Evolutionary conservation across 2,888 invertebrate genomes (phyloP).

Genomic region (Zhuqinia jingwanae): DNA sequence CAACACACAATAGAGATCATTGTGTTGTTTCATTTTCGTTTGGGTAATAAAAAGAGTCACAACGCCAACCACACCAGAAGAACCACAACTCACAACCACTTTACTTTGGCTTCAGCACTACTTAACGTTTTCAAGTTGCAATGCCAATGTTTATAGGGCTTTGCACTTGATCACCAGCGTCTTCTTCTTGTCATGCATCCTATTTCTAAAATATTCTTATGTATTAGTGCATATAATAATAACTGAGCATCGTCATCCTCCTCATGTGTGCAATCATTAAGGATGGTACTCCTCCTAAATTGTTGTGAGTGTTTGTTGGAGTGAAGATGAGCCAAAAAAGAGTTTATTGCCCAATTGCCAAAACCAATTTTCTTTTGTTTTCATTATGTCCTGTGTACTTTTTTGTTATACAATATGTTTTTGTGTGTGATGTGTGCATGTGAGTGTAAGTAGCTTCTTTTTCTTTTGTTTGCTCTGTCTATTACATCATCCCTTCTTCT

Average conservation of each 20-base stretch:
- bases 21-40: constrained; percentile 11
- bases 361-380: constrained; percentile 53
- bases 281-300: background rate
- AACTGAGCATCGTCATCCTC: background rate
- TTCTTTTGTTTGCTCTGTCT: constrained; percentile 19
- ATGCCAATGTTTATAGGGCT: constrained; percentile 37
- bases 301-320: background rate
- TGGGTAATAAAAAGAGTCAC: background rate
- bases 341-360: constrained; percentile 63
- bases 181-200: constrained; percentile 5
- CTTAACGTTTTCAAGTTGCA: constrained; percentile 1
- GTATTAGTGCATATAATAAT: too few species aligned
- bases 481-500: constrained; percentile 28
- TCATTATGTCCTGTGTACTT: constrained; percentile 13
- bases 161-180: constrained; percentile 36
- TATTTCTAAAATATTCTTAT: too few species aligned
- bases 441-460: background rate
- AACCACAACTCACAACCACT: background rate
- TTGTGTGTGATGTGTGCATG: background rate
- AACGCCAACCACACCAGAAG: background rate
- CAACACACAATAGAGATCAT: constrained; percentile 23
- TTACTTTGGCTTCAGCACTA: background rate
- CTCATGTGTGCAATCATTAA: background rate
- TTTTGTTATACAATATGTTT: constrained; percentile 7
- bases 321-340: constrained; percentile 16